These are phyloP conservation scores for Caiman crocodilus DNA, from an alignment of 2,797 vertebrate genomes.

Conservation along the genomic window DNA sequence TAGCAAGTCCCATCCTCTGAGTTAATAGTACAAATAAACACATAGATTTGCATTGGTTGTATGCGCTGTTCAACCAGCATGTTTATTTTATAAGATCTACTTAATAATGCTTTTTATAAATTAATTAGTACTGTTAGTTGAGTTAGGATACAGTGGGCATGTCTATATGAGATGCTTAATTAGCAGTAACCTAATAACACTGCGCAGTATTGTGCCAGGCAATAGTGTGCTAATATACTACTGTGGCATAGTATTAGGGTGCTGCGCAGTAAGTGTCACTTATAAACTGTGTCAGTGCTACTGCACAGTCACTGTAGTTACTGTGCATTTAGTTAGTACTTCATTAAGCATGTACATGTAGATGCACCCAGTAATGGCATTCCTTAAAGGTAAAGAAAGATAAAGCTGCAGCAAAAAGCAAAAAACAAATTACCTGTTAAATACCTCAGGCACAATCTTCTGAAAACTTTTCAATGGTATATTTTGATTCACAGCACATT, in stretches of 20 bases:
- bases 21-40: slow-evolving; percentile 35
- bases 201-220: too few species aligned
- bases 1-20: background rate
- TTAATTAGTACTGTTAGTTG: background rate
- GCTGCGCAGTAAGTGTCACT: too few species aligned
- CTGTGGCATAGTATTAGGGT: too few species aligned
- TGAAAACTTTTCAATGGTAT: background rate
- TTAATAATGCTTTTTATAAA: background rate
- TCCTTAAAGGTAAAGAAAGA: background rate
- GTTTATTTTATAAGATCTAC: background rate
- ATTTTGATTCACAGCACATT: slow-evolving; percentile 6
- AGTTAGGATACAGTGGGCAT: background rate
- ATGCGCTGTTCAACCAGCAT: background rate
- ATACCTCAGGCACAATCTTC: background rate
- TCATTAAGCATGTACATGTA: too few species aligned
- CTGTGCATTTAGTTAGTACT: too few species aligned
- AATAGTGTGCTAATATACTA: too few species aligned
- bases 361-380: too few species aligned
- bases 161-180: too few species aligned
- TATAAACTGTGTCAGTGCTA: too few species aligned
- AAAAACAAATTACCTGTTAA: background rate
- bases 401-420: background rate
- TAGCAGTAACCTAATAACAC: too few species aligned
- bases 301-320: too few species aligned
- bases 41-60: background rate